Evolutionary conservation across 1,140 invertebrate species (phyloP), one percentile per base, ranked within the genome.

Genomic region (Trichoplusia ni): DNA sequence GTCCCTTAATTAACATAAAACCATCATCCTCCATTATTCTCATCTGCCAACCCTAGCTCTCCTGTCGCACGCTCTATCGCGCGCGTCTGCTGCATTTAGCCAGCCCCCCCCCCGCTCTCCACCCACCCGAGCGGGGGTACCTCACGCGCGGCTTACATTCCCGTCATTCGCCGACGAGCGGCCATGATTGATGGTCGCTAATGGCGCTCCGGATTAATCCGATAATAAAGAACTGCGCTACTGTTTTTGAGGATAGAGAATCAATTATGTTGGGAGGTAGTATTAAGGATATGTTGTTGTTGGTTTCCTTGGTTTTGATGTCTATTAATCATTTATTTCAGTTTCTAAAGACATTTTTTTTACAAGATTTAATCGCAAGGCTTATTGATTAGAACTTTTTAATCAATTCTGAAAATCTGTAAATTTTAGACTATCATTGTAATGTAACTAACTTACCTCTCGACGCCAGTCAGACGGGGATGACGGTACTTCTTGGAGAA

Each of bases 401-500:
- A n/a, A n/a, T n/a, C n/a, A n/a, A n/a, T n/a, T n/a, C n/a, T n/a
- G n/a, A n/a, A n/a, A n/a, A n/a, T n/a, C n/a, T n/a, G n/a, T n/a
- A n/a, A n/a, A n/a, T n/a, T n/a, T n/a, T n/a, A n/a, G n/a, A n/a
- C n/a, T n/a, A n/a, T n/a, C n/a, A 7, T 11, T 25, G 8, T 13
- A 31, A 13, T 2, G 8, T 14, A 7, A 21, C 3, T 25, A 13
- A 75, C 92, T 94, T 92, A 98, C 97, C 97, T 94, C 90, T 99
- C 96, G 62, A 99, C 95, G 31, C 98, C 98, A 49, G 94, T 94
- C 73, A 99, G 91, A 83, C 97, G 93, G 19, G 96, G 95, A 89
- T 98, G 94, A 47, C 97, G 94, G 90, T 99, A 96, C 87, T 98
- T 99, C 69, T 95, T 95, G 14, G 97, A 99, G 70, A 99, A 92